Percentiles rank a stretch among this genome's conserved stretches.
Conservation (phyloP, 2,888 invertebrate species). For the Ashinkailepas kermadecensis region DNA sequence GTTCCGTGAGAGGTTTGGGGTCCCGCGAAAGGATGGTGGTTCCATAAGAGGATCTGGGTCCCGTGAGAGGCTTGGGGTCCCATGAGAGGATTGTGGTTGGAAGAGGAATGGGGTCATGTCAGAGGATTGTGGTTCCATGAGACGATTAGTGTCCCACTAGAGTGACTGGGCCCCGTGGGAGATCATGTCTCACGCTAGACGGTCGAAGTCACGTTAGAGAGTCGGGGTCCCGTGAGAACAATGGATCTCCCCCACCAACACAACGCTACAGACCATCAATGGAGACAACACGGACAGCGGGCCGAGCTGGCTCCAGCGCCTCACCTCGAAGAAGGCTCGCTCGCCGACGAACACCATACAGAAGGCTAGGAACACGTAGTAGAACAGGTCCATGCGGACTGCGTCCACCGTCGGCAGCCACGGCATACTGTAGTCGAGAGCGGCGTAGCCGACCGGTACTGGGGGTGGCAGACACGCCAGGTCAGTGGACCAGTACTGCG, state of each 20-base stretch:
- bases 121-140: no score
- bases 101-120: background rate
- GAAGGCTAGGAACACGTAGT: conserved; percentile 4
- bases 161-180: no score
- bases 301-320: background rate
- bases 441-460: background rate
- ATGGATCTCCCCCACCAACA: no score
- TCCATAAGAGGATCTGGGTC: no score
- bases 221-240: background rate
- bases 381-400: background rate
- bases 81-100: background rate
- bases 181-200: background rate
- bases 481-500: no score
- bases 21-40: no score
- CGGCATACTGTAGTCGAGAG: background rate
- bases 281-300: background rate
- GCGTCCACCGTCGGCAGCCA: background rate
- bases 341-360: background rate
- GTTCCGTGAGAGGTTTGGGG: no score
- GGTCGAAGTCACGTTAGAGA: no score
- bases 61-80: no score
- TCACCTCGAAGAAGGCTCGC: background rate
- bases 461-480: background rate
- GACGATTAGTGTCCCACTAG: no score
- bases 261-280: background rate